These are phyloP conservation scores for Hermaeophaga mercurialis DNA, from an alignment of 2,888 invertebrate species.

Conservation along the genomic window DNA sequence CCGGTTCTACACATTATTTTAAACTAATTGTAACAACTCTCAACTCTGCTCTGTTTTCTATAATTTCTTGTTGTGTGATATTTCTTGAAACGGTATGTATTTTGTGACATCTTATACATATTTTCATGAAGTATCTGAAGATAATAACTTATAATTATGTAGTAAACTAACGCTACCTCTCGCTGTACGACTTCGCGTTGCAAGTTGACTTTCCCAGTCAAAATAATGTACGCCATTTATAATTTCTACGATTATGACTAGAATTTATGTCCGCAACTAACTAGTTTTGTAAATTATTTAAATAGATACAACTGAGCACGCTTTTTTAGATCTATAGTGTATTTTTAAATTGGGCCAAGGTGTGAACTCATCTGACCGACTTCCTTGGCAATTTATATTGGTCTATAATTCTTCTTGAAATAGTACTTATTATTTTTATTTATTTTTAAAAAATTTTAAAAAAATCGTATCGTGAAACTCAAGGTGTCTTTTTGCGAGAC, in stretches of 20 bases:
- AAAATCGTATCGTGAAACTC: too few species aligned
- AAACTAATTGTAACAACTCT: too few species aligned
- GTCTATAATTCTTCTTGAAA: neutral
- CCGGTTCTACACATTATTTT: too few species aligned
- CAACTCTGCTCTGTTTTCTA: too few species aligned
- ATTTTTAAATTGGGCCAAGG: neutral
- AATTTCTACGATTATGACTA: slow-evolving; percentile 17
- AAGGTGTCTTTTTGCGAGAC: too few species aligned
- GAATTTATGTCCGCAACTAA: slow-evolving; percentile 18
- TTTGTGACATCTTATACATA: too few species aligned
- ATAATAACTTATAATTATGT: neutral
- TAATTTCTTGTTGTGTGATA: too few species aligned
- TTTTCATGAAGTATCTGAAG: too few species aligned
- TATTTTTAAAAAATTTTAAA: too few species aligned
- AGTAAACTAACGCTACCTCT: neutral
- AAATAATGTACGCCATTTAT: slow-evolving; percentile 24
- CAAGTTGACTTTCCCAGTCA: slow-evolving; percentile 32
- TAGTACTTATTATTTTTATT: neutral
- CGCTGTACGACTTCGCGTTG: neutral
- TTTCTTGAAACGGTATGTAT: too few species aligned
- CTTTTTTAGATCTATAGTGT: neutral
- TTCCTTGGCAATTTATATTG: neutral
- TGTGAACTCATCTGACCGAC: neutral
- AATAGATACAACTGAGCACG: neutral
- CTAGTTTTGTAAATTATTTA: slow-evolving; percentile 12